phyloP scores from a whole-genome alignment of 2,113 vertebrate genomes.

The Sitta europaea region DNA sequence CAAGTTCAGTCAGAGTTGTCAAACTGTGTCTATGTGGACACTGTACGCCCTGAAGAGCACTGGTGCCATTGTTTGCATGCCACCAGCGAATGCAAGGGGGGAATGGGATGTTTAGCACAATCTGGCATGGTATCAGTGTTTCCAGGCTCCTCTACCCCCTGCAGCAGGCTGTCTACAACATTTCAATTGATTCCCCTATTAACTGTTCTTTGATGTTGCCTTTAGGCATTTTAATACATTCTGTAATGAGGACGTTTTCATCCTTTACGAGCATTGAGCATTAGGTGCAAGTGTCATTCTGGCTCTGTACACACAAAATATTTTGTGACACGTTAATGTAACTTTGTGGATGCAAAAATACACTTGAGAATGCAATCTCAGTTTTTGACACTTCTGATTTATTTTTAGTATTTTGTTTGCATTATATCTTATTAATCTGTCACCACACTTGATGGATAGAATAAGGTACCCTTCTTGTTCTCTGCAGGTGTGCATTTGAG shows the following conservation, averaged over 20 bases:
- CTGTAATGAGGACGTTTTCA: neutral
- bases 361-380: neutral
- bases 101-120: neutral
- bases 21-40: neutral
- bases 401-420: neutral
- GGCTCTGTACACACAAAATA: neutral
- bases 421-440: neutral
- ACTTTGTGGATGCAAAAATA: neutral
- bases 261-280: neutral
- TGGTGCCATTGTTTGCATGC: neutral
- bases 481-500: neutral
- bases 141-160: neutral
- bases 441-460: neutral
- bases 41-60: accelerated
- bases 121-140: no score
- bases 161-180: neutral
- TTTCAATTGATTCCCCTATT: neutral
- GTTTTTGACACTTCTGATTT: neutral
- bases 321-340: neutral
- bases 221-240: neutral
- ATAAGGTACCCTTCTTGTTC: neutral
- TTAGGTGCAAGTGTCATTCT: neutral
- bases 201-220: neutral
- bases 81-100: accelerated
- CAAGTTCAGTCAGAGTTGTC: neutral